These are phyloP conservation scores for Timema cristinae DNA, from an alignment of 2,888 invertebrate genomes.

Conservation along the genomic window DNA sequence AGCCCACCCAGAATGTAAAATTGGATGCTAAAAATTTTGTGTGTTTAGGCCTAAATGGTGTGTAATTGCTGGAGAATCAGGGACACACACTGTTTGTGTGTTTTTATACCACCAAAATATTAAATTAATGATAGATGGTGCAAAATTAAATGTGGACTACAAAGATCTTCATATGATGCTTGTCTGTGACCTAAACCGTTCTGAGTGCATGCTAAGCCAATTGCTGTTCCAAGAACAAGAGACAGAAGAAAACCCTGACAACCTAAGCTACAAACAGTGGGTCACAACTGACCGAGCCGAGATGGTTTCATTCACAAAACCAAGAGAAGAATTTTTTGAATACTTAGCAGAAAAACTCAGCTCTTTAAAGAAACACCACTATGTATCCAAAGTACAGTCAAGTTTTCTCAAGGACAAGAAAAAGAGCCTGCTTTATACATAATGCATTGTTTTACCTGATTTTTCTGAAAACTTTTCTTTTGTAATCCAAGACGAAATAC, in stretches of 20 bases:
- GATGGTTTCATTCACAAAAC: background rate
- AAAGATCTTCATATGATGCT: background rate
- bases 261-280: conserved; percentile 3
- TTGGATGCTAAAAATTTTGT: background rate
- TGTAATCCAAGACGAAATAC: background rate
- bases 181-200: background rate
- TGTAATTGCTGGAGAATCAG: background rate
- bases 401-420: background rate
- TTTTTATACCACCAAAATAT: background rate
- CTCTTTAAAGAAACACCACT: background rate
- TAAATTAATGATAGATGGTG: conserved; percentile 7
- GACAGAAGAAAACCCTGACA: background rate
- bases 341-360: conserved; percentile 1
- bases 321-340: conserved; percentile 2
- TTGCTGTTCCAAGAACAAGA: background rate
- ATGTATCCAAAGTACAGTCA: background rate
- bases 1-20: conserved; percentile 9
- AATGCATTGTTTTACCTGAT: conserved; percentile 2
- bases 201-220: background rate
- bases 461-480: conserved; percentile 6
- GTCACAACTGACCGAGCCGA: conserved; percentile 4
- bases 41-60: background rate
- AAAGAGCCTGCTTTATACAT: too few species aligned
- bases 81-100: conserved; percentile 1
- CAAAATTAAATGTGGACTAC: conserved; percentile 6